phyloP scores from a whole-genome alignment of 2,888 invertebrate species.

The Oxycera nigricornis region DNA sequence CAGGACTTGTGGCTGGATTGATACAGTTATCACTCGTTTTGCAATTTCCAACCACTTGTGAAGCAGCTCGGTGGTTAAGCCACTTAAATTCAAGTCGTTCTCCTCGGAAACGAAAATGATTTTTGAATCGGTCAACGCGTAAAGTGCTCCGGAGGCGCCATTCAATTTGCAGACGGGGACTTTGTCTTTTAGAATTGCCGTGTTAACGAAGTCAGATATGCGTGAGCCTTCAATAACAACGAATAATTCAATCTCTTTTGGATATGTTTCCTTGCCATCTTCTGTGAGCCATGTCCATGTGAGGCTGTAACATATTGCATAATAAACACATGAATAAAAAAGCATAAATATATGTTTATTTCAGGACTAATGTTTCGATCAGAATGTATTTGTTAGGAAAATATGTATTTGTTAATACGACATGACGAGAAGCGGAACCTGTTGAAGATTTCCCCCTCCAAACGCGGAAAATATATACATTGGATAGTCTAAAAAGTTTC shows the following conservation, averaged over 20 bases:
- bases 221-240: constrained; percentile 56
- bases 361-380: too few species aligned
- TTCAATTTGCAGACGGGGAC: constrained; percentile 53
- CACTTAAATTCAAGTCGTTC: constrained; percentile 54
- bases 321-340: too few species aligned
- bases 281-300: constrained; percentile 42
- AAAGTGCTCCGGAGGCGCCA: constrained; percentile 43
- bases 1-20: constrained; percentile 57
- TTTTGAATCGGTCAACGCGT: constrained; percentile 42
- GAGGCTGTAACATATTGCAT: constrained; percentile 37
- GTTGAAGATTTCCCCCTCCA: too few species aligned
- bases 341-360: too few species aligned
- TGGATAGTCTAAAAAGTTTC: too few species aligned
- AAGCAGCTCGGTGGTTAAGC: constrained; percentile 54
- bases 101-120: constrained; percentile 56
- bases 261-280: constrained; percentile 15
- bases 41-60: constrained; percentile 53
- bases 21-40: constrained; percentile 54
- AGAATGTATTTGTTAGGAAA: too few species aligned
- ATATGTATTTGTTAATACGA: too few species aligned
- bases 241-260: constrained; percentile 47
- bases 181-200: constrained; percentile 50
- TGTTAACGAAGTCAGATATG: constrained; percentile 54
- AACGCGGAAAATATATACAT: too few species aligned
- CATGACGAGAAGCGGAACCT: too few species aligned